Percentiles rank a stretch among this genome's conserved stretches.
phyloP scores from a whole-genome alignment of 2,888 invertebrate species.

The Liodrosophila aerea region DNA sequence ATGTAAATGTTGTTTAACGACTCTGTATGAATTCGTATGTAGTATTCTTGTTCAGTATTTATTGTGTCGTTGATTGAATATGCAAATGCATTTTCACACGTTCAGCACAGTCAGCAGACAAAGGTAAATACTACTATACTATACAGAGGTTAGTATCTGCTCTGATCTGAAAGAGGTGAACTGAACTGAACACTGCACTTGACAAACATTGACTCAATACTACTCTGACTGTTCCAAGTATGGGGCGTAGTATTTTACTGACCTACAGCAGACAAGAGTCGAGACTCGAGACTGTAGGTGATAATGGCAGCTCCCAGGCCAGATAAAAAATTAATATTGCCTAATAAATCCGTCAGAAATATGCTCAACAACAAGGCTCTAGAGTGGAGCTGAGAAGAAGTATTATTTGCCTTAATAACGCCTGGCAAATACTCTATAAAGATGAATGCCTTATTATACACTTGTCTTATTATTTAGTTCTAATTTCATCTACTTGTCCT shows the following conservation, averaged over 20 bases:
- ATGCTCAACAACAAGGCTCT: constrained; percentile 51
- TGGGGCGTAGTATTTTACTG: constrained; percentile 24
- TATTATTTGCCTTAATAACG: constrained; percentile 20
- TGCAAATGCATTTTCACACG: constrained; percentile 81
- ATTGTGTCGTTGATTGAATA: constrained; percentile 79
- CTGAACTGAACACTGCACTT: no score
- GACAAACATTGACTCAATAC: constrained; percentile 24
- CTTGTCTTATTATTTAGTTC: no score
- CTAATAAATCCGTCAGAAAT: constrained; percentile 77
- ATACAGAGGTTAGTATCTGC: no score
- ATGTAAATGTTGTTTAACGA: constrained; percentile 75
- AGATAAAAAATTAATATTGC: constrained; percentile 67
- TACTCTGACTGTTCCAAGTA: background rate
- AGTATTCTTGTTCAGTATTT: constrained; percentile 50
- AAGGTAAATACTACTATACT: constrained; percentile 48
- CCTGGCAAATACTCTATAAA: background rate
- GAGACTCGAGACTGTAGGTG: constrained; percentile 42
- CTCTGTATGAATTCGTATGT: constrained; percentile 74
- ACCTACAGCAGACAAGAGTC: constrained; percentile 58
- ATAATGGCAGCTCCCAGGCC: constrained; percentile 60
- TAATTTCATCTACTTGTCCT: no score
- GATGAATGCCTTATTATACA: no score
- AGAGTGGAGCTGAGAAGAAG: constrained; percentile 34
- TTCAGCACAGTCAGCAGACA: constrained; percentile 57
- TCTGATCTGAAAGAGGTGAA: constrained; percentile 8